Evolutionary conservation across 2,113 vertebrate genomes (phyloP).

Genomic region (Saccopteryx leptura): DNA sequence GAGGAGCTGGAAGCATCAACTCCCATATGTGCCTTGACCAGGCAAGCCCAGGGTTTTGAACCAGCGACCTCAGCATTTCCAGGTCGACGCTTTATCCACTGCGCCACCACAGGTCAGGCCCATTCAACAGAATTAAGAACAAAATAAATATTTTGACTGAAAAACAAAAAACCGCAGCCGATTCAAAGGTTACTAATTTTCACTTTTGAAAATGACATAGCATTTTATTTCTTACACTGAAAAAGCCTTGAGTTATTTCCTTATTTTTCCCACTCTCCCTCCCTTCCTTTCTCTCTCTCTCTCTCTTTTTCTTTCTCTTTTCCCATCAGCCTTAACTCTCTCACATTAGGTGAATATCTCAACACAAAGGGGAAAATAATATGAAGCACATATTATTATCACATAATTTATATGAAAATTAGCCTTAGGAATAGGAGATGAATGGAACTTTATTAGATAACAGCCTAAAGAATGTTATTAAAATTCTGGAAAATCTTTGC

Average conservation of each 20-base stretch:
- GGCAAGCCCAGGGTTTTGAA: too few species aligned
- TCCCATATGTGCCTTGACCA: too few species aligned
- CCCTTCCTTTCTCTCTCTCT: too few species aligned
- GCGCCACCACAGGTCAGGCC: too few species aligned
- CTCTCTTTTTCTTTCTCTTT: too few species aligned
- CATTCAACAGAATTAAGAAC: too few species aligned
- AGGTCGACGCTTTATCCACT: too few species aligned
- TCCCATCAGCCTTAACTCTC: neutral
- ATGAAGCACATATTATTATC: neutral
- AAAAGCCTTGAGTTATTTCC: neutral
- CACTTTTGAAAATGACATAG: neutral
- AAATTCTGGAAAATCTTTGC: neutral
- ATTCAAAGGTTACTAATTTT: neutral
- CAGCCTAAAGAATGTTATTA: neutral
- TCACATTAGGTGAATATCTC: neutral
- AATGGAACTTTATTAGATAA: neutral
- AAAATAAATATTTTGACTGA: too few species aligned
- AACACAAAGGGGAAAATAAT: neutral
- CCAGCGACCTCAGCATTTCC: too few species aligned
- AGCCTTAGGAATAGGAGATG: neutral
- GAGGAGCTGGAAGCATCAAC: too few species aligned
- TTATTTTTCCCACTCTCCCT: neutral
- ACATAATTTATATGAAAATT: slow-evolving; percentile 47
- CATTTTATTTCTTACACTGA: neutral
- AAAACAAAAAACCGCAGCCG: neutral